phyloP scores from a whole-genome alignment of 2,113 vertebrate species.

The Colinus virginianus region DNA sequence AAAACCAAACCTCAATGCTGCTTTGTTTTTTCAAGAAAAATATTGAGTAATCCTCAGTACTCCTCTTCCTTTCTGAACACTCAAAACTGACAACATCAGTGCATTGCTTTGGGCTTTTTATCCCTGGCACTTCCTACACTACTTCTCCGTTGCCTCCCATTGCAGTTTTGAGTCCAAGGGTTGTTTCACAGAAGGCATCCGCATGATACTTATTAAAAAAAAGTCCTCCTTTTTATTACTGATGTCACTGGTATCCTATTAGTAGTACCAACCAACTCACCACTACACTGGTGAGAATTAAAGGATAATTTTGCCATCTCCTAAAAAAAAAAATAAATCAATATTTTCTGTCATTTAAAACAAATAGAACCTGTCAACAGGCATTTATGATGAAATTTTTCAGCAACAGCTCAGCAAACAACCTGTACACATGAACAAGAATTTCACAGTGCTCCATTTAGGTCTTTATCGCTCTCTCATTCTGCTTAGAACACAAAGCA shows the following conservation, averaged over 20 bases:
- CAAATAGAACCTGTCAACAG: neutral
- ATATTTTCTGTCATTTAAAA: neutral
- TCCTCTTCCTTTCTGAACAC: neutral
- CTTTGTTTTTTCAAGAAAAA: neutral
- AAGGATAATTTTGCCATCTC: neutral
- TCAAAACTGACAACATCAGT: rapidly evolving
- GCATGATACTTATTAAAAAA: neutral
- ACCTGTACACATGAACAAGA: neutral
- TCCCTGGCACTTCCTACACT: rapidly evolving
- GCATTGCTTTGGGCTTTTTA: neutral
- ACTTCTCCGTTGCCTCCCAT: neutral
- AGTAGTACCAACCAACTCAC: neutral
- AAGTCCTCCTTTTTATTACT: no score
- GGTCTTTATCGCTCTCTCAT: neutral
- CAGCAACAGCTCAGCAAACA: neutral
- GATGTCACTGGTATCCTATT: neutral
- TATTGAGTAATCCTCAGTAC: neutral
- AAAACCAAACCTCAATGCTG: no score
- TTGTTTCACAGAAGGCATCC: neutral
- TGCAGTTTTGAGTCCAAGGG: neutral
- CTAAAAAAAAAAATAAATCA: no score
- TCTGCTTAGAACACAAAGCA: neutral
- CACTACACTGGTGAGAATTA: neutral
- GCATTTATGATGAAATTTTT: neutral
- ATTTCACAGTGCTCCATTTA: neutral